Evolutionary conservation across 2,797 vertebrate species (phyloP).

Genomic region (Brotogeris chrysoptera): DNA sequence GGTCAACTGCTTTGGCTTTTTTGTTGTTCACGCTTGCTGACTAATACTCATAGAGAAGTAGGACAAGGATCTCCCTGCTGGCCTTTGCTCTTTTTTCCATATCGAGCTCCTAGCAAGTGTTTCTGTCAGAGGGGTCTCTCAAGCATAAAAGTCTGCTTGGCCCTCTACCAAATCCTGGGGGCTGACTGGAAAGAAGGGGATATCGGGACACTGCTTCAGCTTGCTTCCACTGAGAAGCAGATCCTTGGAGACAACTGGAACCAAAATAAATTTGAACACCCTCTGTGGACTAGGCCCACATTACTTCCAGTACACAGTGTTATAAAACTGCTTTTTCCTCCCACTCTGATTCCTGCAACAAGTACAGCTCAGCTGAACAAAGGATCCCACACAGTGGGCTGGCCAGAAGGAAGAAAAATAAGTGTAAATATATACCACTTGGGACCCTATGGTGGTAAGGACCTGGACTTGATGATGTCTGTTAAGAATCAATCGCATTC

Average conservation of each 20-base stretch:
- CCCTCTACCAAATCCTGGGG: neutral
- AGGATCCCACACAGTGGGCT: neutral
- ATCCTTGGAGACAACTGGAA: neutral
- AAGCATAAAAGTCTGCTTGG: neutral
- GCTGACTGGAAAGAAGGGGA: neutral
- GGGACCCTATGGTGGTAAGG: neutral
- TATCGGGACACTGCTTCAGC: neutral
- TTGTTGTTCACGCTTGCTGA: neutral
- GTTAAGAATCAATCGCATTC: neutral
- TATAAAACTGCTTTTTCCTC: constrained; percentile 17
- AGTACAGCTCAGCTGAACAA: neutral
- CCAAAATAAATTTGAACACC: neutral
- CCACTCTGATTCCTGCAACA: neutral
- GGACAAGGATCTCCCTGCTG: neutral
- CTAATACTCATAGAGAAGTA: neutral
- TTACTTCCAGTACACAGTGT: neutral
- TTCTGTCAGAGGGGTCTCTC: neutral
- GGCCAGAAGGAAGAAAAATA: neutral
- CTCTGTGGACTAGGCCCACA: neutral
- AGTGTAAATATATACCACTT: neutral
- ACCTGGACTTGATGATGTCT: neutral
- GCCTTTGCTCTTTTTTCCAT: neutral
- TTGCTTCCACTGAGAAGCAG: neutral
- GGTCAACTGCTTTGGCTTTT: neutral
- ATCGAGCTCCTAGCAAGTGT: neutral